Evolutionary conservation across 1,140 invertebrate genomes (phyloP).

Genomic region (Linepithema humile): DNA sequence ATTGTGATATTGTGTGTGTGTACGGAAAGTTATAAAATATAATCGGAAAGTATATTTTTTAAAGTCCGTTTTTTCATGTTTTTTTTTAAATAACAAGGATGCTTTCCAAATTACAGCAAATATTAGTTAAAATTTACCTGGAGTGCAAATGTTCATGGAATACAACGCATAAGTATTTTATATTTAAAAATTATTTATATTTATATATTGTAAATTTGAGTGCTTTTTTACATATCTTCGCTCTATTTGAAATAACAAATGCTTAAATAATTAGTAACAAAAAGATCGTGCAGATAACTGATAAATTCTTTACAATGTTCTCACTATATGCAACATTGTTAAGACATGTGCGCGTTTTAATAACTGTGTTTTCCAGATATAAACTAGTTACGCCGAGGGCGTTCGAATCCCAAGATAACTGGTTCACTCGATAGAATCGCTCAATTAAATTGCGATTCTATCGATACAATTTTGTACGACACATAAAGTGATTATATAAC

Average conservation of each 20-base stretch:
- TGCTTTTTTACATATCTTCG: not conserved
- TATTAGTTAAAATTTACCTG: not conserved
- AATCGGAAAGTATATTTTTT: not conserved
- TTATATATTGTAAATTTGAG: too few species aligned
- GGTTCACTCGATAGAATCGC: slow-evolving; percentile 1
- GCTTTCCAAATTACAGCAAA: not conserved
- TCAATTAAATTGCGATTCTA: slow-evolving; percentile 20
- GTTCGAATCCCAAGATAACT: slow-evolving; percentile 24
- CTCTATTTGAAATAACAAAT: not conserved
- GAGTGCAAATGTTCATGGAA: not conserved
- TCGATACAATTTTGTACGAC: slow-evolving; percentile 35
- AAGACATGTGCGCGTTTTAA: slow-evolving; percentile 1
- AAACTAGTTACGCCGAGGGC: not conserved
- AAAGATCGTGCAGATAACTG: not conserved
- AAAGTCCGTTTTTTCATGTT: not conserved
- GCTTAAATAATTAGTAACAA: not conserved
- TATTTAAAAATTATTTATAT: not conserved
- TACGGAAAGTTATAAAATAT: not conserved
- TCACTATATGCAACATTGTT: not conserved
- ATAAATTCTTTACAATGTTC: not conserved
- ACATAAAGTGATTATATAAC: slow-evolving; percentile 28
- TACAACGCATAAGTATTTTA: not conserved
- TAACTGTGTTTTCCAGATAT: not conserved
- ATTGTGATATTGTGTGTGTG: not conserved
- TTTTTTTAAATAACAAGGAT: not conserved